Base-by-base conservation (phyloP, 2,113 vertebrate genomes). In the Spilogale gracilis region DNA sequence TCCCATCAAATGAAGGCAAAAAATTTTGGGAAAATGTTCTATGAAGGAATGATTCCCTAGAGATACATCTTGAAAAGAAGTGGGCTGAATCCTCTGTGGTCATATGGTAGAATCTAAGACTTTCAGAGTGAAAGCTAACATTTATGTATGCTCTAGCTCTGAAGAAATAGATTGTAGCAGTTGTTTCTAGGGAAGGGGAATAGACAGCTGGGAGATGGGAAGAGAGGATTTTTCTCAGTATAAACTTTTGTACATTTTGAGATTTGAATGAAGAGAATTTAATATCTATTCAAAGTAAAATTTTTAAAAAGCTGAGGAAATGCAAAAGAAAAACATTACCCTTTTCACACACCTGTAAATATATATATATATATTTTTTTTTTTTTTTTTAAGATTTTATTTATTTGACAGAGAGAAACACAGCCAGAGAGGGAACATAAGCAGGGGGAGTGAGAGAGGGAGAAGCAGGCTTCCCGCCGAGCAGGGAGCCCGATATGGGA, bases 81-180 rank as follows among this genome's bases (percentile, higher is more conserved):
- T 58, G 13, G 50, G 38, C 43, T 78, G 58, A 83, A 83, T 96
- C 83, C 38, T 76, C 90, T 43, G 38, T 67, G 50, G 78, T 27
- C 38, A 16, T 30, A 18, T 13, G 30, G 43, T 78, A 52, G 38
- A 93, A 89, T 58, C 25, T 74, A 69, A 67, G 60, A 14, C 79
- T 83, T 84, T 93, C 32, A 67, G 67, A 89, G 71, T 43, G 71
- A 93, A 60, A 84, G 12, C 69, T 93, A 93, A 65, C 67, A 18
- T 89, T 89, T 83, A 67, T 89, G 43, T 60, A 69, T 50, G 50
- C 89, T 67, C 84, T 84, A 32, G 78, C 89, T 78, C 85, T 85
- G 58, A 93, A 78, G 50, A 84, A 89, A 82, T 58, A 76, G 58
- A 85, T 79, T 45, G 27, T 27, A 60, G 38, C 32, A 43, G 71